These are phyloP conservation scores for Platysternon megacephalum DNA, from an alignment of 2,113 vertebrate genomes.

Conservation along the genomic window DNA sequence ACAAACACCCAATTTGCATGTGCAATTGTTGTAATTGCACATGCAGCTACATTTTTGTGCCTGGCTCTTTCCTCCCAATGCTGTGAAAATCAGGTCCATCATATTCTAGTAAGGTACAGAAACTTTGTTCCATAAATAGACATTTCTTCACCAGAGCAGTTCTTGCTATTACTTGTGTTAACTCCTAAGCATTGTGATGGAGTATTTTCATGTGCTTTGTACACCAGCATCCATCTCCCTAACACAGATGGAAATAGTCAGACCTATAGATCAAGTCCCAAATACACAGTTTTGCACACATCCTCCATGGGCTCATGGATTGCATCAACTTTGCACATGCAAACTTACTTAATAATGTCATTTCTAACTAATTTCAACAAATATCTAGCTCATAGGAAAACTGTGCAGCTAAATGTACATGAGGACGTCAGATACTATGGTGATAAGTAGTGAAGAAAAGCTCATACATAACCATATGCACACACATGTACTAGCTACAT, in stretches of 20 bases:
- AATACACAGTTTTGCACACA: background rate
- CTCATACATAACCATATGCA: background rate
- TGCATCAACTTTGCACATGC: background rate
- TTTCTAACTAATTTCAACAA: background rate
- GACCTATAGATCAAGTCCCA: background rate
- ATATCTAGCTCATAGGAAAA: background rate
- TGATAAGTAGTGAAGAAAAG: background rate
- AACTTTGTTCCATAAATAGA: background rate
- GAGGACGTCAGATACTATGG: background rate
- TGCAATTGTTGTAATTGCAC: background rate
- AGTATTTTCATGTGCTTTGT: background rate
- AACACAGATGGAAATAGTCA: background rate
- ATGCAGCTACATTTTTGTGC: background rate
- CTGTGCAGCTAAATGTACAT: background rate
- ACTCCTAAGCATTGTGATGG: rapidly evolving
- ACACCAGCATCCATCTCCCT: background rate
- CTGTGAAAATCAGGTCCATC: rapidly evolving
- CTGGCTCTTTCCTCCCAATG: background rate
- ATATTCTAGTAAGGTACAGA: background rate
- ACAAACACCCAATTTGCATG: background rate
- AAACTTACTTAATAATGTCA: background rate
- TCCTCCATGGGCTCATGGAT: background rate
- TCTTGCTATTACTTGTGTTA: rapidly evolving
- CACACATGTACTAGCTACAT: background rate
- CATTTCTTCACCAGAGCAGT: background rate